Conservation (phyloP, 2,797 vertebrate genomes). For the Acipenser oxyrinchus region DNA sequence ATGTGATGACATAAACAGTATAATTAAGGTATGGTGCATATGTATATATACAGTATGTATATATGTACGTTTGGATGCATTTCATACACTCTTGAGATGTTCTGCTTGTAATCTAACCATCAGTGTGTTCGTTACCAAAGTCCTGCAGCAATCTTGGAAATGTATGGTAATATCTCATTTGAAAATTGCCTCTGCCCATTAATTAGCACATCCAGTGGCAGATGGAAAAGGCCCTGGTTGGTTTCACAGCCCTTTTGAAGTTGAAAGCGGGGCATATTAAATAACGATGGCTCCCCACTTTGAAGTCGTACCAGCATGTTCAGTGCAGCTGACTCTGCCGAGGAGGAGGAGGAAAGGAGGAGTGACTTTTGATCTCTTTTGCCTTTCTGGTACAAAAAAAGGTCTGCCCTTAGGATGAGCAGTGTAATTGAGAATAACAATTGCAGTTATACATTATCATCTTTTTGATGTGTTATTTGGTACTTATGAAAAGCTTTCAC, state of each 20-base stretch:
- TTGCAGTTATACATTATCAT: not conserved
- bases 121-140: not conserved
- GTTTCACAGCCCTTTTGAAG: not conserved
- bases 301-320: not conserved
- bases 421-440: not conserved
- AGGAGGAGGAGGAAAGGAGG: not conserved
- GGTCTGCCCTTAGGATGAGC: not conserved
- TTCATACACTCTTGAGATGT: not conserved
- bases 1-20: no score
- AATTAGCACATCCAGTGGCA: not conserved
- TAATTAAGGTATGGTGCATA: no score
- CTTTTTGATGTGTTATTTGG: not conserved
- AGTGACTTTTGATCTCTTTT: not conserved
- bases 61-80: not conserved
- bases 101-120: not conserved
- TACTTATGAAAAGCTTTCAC: not conserved
- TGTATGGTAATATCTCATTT: not conserved
- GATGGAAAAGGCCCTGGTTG: not conserved
- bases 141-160: not conserved
- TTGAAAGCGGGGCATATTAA: slow-evolving; percentile 2
- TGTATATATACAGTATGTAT: no score
- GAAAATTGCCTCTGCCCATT: no score
- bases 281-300: not conserved
- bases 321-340: not conserved
- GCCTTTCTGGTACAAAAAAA: not conserved